phyloP scores from a whole-genome alignment of 1,140 invertebrate species.

The Globodera rostochiensis region DNA sequence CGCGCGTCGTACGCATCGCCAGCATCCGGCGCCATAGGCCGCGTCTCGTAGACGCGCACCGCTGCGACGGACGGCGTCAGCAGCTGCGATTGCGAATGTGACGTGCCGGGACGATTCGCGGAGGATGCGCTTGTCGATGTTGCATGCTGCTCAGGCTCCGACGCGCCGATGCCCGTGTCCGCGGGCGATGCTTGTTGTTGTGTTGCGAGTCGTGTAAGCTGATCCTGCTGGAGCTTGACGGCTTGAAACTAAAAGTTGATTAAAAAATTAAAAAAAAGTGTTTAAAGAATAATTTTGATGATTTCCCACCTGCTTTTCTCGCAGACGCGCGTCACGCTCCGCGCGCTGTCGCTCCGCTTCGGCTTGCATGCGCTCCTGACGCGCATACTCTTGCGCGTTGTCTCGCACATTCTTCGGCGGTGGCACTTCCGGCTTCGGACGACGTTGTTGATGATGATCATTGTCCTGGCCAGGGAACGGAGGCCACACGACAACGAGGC shows the following conservation, averaged over 20 bases:
- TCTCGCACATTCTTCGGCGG: constrained; percentile 52
- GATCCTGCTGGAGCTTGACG: constrained; percentile 55
- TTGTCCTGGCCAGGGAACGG: constrained; percentile 28
- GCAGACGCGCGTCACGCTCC: constrained; percentile 35
- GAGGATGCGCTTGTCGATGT: constrained; percentile 4
- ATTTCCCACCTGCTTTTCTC: constrained; percentile 51
- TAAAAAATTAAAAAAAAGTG: background rate
- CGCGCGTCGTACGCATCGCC: background rate
- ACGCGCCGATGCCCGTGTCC: constrained; percentile 1
- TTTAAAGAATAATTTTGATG: background rate
- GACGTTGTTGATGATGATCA: constrained; percentile 18
- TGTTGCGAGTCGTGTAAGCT: constrained; percentile 28
- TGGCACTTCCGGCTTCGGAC: constrained; percentile 23
- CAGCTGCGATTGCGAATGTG: constrained; percentile 6
- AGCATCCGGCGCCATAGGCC: constrained; percentile 57
- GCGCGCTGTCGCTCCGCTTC: constrained; percentile 55
- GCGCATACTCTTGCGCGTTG: constrained; percentile 58
- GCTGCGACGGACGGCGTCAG: background rate
- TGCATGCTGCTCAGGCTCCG: background rate
- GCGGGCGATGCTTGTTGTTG: constrained; percentile 25
- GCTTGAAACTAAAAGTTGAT: constrained; percentile 45
- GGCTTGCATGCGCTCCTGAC: constrained; percentile 55
- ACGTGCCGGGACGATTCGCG: background rate
- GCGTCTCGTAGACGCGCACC: constrained; percentile 57
- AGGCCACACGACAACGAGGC: constrained; percentile 61